These are phyloP conservation scores for Platycheirus albimanus DNA, from an alignment of 2,888 invertebrate species.

Conservation along the genomic window DNA sequence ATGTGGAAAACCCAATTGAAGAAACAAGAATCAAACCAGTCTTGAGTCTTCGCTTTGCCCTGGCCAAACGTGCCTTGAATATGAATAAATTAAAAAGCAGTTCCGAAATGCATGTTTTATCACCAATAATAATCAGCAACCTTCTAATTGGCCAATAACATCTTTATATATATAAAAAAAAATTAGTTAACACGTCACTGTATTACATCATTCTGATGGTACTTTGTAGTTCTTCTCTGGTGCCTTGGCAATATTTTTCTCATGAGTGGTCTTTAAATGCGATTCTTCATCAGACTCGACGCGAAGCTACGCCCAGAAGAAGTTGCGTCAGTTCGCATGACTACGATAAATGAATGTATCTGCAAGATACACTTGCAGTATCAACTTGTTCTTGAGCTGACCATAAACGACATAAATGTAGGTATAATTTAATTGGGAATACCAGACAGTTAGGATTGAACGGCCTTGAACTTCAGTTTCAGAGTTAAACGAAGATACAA, in stretches of 20 bases:
- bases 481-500: slow-evolving; percentile 21
- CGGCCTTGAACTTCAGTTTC: slow-evolving; percentile 59
- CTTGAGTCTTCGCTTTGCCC: too few species aligned
- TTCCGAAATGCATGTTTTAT: slow-evolving; percentile 20
- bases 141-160: slow-evolving; percentile 39
- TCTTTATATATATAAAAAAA: not conserved
- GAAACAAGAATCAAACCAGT: slow-evolving; percentile 43
- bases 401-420: slow-evolving; percentile 2
- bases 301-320: slow-evolving; percentile 5
- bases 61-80: slow-evolving; percentile 38
- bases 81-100: slow-evolving; percentile 26
- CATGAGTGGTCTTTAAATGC: slow-evolving; percentile 4
- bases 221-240: not conserved
- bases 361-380: slow-evolving; percentile 7
- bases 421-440: slow-evolving; percentile 23
- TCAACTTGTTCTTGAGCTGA: slow-evolving; percentile 31
- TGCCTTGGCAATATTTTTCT: not conserved
- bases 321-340: slow-evolving; percentile 37
- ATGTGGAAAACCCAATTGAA: slow-evolving; percentile 31
- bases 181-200: slow-evolving; percentile 37
- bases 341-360: slow-evolving; percentile 11
- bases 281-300: slow-evolving; percentile 13
- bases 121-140: slow-evolving; percentile 24
- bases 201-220: slow-evolving; percentile 38
- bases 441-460: slow-evolving; percentile 22